Conservation (phyloP, 2,888 invertebrate species). For the Rhodophaea formosa region DNA sequence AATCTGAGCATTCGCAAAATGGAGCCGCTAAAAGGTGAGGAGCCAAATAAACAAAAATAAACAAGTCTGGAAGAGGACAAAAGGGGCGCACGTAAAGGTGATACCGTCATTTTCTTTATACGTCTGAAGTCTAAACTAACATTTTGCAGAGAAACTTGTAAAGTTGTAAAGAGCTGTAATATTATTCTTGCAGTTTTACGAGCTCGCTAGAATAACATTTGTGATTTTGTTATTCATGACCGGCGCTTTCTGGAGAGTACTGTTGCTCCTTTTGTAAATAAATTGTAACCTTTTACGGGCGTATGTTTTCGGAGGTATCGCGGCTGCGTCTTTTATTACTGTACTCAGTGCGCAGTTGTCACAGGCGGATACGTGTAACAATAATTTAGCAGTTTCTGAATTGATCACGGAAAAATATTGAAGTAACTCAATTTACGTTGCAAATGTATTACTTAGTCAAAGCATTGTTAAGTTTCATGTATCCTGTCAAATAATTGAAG, state of each 20-base stretch:
- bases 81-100: slow-evolving; percentile 9
- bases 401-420: no score
- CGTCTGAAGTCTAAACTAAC: neutral
- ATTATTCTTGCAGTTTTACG: slow-evolving; percentile 17
- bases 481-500: no score
- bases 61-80: slow-evolving; percentile 9
- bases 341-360: neutral
- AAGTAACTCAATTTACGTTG: no score
- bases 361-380: no score
- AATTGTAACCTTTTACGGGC: slow-evolving; percentile 9
- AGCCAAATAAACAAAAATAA: slow-evolving; percentile 7
- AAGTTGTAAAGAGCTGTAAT: slow-evolving; percentile 11
- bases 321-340: neutral
- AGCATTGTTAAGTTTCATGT: no score
- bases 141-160: slow-evolving; percentile 5
- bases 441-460: no score
- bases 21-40: slow-evolving; percentile 5
- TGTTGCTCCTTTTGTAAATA: slow-evolving; percentile 6
- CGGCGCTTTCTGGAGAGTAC: neutral
- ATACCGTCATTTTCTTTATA: slow-evolving; percentile 11
- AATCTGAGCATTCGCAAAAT: slow-evolving; percentile 4
- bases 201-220: slow-evolving; percentile 5
- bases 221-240: slow-evolving; percentile 17
- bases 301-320: neutral
- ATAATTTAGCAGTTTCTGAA: no score